These are phyloP conservation scores for Saguinus midas DNA, from an alignment of 2,113 vertebrate genomes.

Conservation along the genomic window DNA sequence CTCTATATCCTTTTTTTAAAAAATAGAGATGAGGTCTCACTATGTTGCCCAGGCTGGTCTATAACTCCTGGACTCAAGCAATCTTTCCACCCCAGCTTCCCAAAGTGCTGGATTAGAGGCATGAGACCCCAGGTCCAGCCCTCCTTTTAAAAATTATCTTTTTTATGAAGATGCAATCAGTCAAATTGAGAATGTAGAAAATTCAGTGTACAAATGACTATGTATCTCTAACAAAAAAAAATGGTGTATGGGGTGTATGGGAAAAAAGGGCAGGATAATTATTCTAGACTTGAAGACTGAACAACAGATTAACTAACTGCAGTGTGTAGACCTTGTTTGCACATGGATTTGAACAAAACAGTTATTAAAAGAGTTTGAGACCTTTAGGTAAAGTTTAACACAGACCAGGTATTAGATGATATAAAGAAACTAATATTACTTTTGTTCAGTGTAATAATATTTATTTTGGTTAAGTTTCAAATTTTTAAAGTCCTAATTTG, in stretches of 20 bases:
- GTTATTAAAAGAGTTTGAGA: background rate
- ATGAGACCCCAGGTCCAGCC: too few relatives aligned
- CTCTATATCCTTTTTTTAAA: too few relatives aligned
- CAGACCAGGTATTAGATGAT: background rate
- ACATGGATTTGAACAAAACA: background rate
- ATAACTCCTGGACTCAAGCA: too few relatives aligned
- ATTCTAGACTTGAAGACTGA: background rate
- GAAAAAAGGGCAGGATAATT: background rate
- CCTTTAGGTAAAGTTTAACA: background rate
- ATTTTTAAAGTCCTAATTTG: constrained; percentile 16
- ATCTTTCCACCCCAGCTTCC: too few relatives aligned
- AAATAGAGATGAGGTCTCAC: too few relatives aligned
- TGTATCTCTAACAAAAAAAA: background rate
- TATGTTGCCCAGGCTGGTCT: too few relatives aligned
- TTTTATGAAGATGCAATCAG: background rate
- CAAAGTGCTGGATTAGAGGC: too few relatives aligned
- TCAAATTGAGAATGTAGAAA: constrained; percentile 7
- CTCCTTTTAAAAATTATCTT: background rate
- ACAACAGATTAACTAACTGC: background rate
- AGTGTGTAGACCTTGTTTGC: background rate
- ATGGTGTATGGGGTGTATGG: background rate
- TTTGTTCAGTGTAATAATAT: constrained; percentile 3
- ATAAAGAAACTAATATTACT: constrained; percentile 15
- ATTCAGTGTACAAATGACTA: background rate
- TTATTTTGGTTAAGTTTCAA: background rate